A percentile compares a stretch with the other conserved stretches of the same genome.
Conservation (phyloP, 1,140 invertebrate species). For the Ceratina japonica region DNA sequence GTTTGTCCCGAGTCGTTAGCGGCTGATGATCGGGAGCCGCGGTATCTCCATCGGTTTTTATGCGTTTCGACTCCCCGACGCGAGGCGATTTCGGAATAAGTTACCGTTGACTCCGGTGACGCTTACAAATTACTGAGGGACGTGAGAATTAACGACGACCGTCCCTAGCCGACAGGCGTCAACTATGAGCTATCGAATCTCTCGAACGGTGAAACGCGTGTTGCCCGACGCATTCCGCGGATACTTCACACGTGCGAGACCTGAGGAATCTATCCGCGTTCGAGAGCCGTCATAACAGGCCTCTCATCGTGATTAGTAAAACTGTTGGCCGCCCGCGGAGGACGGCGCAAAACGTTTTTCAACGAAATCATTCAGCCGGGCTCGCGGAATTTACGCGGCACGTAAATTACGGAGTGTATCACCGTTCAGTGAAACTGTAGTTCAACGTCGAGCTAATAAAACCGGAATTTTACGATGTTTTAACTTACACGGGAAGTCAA, state of each 20-base stretch:
- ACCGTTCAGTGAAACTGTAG: background rate
- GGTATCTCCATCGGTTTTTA: constrained; percentile 18
- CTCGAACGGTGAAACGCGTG: background rate
- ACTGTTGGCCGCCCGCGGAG: no score
- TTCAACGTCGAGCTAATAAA: constrained; percentile 9
- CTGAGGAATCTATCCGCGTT: background rate
- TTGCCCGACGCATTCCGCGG: background rate
- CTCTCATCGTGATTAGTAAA: background rate
- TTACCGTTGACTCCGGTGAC: constrained; percentile 42
- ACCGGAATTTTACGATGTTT: constrained; percentile 36
- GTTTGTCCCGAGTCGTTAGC: constrained; percentile 2
- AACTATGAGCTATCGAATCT: constrained; percentile 17
- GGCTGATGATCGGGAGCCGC: background rate
- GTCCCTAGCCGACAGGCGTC: no score
- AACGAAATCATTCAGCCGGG: no score
- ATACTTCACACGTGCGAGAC: background rate
- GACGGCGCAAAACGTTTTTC: background rate
- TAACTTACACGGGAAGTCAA: background rate
- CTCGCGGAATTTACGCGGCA: background rate
- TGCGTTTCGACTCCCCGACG: background rate
- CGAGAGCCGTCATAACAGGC: background rate
- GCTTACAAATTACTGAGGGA: constrained; percentile 42
- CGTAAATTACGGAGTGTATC: background rate
- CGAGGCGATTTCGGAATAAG: constrained; percentile 23
- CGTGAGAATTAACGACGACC: constrained; percentile 31